Percentiles rank a stretch among this genome's conserved stretches.
phyloP scores from a whole-genome alignment of 1,140 invertebrate species.

The Drosophila guanche region DNA sequence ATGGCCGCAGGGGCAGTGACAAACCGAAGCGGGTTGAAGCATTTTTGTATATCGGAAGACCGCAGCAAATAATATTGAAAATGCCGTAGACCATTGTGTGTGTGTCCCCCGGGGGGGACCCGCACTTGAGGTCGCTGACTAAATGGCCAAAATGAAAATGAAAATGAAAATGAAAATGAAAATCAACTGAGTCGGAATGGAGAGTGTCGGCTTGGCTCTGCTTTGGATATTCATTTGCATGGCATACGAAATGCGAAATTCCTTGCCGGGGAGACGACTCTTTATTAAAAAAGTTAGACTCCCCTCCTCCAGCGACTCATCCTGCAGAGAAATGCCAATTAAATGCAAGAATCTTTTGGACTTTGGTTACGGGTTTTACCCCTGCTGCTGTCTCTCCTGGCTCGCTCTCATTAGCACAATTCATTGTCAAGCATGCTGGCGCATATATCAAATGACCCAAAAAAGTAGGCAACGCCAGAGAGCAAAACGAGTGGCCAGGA shows the following conservation, averaged over 20 bases:
- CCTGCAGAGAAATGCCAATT: conserved; percentile 54
- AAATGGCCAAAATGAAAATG: conserved; percentile 64
- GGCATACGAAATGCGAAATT: neutral
- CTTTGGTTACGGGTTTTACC: conserved; percentile 15
- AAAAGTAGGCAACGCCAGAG: neutral
- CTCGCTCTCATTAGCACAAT: conserved; percentile 69
- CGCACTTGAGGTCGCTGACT: conserved; percentile 72
- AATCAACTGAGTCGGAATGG: conserved; percentile 71
- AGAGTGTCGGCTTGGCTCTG: conserved; percentile 49
- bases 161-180: conserved; percentile 74
- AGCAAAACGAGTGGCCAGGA: conserved; percentile 14
- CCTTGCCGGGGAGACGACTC: conserved; percentile 19
- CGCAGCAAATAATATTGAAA: conserved; percentile 81
- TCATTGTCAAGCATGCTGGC: conserved; percentile 65
- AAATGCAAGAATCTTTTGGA: conserved; percentile 48
- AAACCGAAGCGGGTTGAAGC: neutral
- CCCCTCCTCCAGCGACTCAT: neutral
- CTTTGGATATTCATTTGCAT: conserved; percentile 62
- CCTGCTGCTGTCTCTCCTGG: conserved; percentile 1
- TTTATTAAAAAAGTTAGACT: conserved; percentile 75
- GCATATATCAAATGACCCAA: conserved; percentile 59
- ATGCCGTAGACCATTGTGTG: conserved; percentile 78
- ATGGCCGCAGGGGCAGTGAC: conserved; percentile 13
- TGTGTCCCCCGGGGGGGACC: conserved; percentile 55
- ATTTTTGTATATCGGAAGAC: conserved; percentile 57